Evolutionary conservation across 1,140 invertebrate genomes (phyloP).

Genomic region (Panagrolaimus sp.): DNA sequence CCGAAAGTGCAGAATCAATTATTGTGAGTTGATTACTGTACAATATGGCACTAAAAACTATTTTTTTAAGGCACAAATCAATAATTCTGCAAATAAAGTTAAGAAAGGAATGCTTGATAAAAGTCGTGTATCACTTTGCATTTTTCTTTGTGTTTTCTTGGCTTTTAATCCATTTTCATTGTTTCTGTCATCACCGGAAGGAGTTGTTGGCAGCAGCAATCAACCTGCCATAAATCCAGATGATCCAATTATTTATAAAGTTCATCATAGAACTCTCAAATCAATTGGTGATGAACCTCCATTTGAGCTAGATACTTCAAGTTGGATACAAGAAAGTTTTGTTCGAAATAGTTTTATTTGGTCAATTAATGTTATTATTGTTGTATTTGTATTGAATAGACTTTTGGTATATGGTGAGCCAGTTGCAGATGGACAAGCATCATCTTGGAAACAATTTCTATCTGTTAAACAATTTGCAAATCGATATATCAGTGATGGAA

Average conservation of each 20-base stretch:
- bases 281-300: slow-evolving; percentile 20
- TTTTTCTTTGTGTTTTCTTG: slow-evolving; percentile 42
- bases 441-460: slow-evolving; percentile 45
- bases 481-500: slow-evolving; percentile 35
- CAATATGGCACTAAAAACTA: no score
- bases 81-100: slow-evolving; percentile 3
- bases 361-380: slow-evolving; percentile 34
- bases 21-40: neutral
- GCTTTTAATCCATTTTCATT: slow-evolving; percentile 37
- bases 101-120: slow-evolving; percentile 27
- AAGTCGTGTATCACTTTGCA: slow-evolving; percentile 36
- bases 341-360: slow-evolving; percentile 33
- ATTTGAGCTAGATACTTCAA: slow-evolving; percentile 15
- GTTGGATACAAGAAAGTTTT: slow-evolving; percentile 15
- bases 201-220: neutral
- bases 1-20: slow-evolving; percentile 23
- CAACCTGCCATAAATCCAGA: slow-evolving; percentile 9
- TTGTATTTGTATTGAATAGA: slow-evolving; percentile 30
- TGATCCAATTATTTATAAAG: slow-evolving; percentile 19
- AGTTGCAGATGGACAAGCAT: slow-evolving; percentile 32
- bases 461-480: slow-evolving; percentile 33
- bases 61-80: slow-evolving; percentile 16
- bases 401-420: slow-evolving; percentile 44
- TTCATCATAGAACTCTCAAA: slow-evolving; percentile 26
- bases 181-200: slow-evolving; percentile 20